Percentiles rank a stretch among this genome's conserved stretches.
Evolutionary conservation across 2,888 invertebrate species (phyloP).

Genomic region (Eulithis prunata): DNA sequence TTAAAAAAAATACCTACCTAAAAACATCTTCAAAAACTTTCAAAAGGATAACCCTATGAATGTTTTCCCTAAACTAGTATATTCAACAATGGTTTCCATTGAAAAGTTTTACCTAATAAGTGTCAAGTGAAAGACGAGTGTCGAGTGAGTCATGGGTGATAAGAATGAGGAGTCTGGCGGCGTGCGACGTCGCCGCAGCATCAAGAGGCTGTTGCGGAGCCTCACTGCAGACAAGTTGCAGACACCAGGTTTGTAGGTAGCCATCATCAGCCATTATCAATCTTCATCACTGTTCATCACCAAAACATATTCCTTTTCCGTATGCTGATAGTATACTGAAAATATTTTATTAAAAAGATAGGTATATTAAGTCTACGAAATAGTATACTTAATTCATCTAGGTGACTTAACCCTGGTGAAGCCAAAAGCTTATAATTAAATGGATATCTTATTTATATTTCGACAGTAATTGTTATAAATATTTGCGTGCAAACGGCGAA

Average conservation of each 20-base stretch:
- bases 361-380: too few relatives aligned
- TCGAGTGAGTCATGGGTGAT: conserved; percentile 58
- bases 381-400: too few relatives aligned
- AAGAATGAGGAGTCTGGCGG: conserved; percentile 73
- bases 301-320: too few relatives aligned
- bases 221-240: conserved; percentile 79
- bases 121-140: conserved; percentile 1
- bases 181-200: conserved; percentile 78
- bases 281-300: background rate
- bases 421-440: background rate
- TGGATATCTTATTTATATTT: conserved; percentile 10
- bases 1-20: too few relatives aligned
- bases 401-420: too few relatives aligned
- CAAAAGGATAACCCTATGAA: too few relatives aligned
- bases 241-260: conserved; percentile 46
- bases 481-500: conserved; percentile 20
- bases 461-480: conserved; percentile 30
- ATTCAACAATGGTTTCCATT: too few relatives aligned
- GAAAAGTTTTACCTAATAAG: too few relatives aligned
- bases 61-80: too few relatives aligned
- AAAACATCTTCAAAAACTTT: too few relatives aligned
- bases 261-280: background rate
- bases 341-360: too few relatives aligned
- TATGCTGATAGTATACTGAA: too few relatives aligned
- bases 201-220: conserved; percentile 78